Conservation (phyloP, 2,113 vertebrate species). For the Oreamnos americanus region DNA sequence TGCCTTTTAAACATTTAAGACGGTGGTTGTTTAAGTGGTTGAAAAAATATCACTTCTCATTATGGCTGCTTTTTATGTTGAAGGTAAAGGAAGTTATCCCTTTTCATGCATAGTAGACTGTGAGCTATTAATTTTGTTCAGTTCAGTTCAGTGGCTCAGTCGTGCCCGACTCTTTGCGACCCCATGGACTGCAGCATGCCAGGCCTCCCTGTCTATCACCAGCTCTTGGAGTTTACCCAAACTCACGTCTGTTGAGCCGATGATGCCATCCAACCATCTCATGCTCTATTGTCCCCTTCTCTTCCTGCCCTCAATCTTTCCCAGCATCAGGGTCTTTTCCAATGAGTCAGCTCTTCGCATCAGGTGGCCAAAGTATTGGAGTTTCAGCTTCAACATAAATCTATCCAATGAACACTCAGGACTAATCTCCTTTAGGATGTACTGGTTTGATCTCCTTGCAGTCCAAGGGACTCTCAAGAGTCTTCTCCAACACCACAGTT, state of each 20-base stretch:
- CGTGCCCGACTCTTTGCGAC: rapidly evolving
- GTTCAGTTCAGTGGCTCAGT: not conserved
- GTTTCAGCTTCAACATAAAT: not conserved
- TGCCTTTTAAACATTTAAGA: not conserved
- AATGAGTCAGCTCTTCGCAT: not conserved
- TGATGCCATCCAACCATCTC: not conserved
- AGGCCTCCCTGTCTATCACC: not conserved
- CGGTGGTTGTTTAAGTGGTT: not conserved
- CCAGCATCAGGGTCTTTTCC: not conserved
- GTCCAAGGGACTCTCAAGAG: not conserved
- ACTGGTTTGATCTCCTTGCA: not conserved
- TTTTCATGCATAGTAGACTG: not conserved
- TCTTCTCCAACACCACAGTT: not conserved
- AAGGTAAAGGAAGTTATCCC: not conserved
- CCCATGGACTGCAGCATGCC: not conserved
- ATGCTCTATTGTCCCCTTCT: not conserved
- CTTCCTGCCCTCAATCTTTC: not conserved
- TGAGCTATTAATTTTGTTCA: not conserved
- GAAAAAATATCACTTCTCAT: not conserved
- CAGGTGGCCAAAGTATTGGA: not conserved
- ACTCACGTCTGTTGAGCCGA: rapidly evolving
- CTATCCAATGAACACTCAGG: not conserved
- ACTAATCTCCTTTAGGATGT: not conserved
- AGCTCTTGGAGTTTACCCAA: not conserved
- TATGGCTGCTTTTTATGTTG: not conserved